These are phyloP conservation scores for Cantharis flavilabris DNA, from an alignment of 2,888 invertebrate genomes.

Conservation along the genomic window DNA sequence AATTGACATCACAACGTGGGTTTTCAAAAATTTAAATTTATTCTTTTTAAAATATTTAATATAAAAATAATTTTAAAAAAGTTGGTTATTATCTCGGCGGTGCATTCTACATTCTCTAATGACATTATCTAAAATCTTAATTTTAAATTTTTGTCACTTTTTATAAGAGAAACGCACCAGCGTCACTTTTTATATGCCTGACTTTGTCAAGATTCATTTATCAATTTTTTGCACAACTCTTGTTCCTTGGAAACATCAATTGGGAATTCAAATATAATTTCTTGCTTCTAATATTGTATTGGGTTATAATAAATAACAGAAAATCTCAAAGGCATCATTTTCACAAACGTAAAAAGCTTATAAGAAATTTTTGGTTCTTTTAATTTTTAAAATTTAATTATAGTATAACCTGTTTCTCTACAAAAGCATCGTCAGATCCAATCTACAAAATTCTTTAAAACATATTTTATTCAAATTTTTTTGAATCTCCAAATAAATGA, in stretches of 20 bases:
- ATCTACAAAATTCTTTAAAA: too few relatives aligned
- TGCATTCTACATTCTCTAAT: neutral
- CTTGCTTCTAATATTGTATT: neutral
- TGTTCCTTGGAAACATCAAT: neutral
- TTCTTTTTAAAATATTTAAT: neutral
- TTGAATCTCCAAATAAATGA: too few relatives aligned
- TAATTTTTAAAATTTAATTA: too few relatives aligned
- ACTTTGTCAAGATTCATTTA: slow-evolving; percentile 2
- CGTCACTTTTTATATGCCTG: neutral
- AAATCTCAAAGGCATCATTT: neutral
- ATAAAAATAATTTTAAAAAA: neutral
- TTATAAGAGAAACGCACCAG: neutral
- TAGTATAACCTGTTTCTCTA: too few relatives aligned
- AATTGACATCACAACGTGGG: neutral
- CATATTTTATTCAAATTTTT: too few relatives aligned
- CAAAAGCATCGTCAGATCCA: too few relatives aligned
- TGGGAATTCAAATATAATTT: neutral
- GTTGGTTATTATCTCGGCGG: neutral
- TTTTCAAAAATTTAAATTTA: neutral
- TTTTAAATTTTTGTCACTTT: neutral
- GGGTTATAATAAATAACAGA: neutral
- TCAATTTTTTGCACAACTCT: neutral
- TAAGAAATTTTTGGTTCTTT: too few relatives aligned
- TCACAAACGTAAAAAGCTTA: too few relatives aligned
- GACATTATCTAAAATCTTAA: neutral